Base-by-base conservation (phyloP, 2,888 invertebrate species). In the Sphecodes monilicornis region DNA sequence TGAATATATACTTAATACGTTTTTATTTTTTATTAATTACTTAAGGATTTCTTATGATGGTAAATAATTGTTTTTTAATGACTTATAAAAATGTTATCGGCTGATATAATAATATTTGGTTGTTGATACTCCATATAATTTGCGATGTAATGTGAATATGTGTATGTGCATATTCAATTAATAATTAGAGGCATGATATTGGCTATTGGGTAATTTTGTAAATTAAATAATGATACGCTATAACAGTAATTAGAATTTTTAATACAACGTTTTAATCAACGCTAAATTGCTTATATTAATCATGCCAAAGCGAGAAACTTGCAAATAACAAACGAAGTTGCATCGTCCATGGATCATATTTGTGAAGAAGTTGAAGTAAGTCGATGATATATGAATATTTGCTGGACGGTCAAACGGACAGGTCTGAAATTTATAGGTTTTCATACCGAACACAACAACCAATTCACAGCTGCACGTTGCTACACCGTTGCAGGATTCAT, bases 331-430 rank as follows among this genome's bases (percentile, higher is more conserved):
- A 60, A 60, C 29, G 60, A 60, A 16, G 60, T 29, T 60, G 13
- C 29, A 3, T 5, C 16, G 16, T 1, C n/a, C 60, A 16, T 16
- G 10, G 60, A 16, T 60, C 29, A 60, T 29, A 60, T 60, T 60
- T 26, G 60, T 29, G 60, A 29, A 5, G 26, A 60, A 60, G 60
- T 60, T 60, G 60, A 26, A 60, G 60, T 60, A 29, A 60, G 29
- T 29, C 60, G 60, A 60, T 60, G 60, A 60, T 60, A 60, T 69
- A 80, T 66, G 68, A 64, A 72, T 72, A 46, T 76, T 66, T 64
- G 39, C 39, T 41, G 46, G 72, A 76, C 76, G 76, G 54, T 76
- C 76, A 26, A 26, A 26, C 60, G 60, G 26, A 60, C 60, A 29
- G 60, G 60, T 16, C 6, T 60, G 13, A 29, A 60, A 60, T 60